Conservation (phyloP, 1,140 invertebrate genomes). For the Apis mellifera region Amel_HAv3.1 CM009932.2:7317001-7317500, state of each 20-base stretch:
- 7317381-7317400: conserved; percentile 33
- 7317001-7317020: too few relatives aligned
- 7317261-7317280: conserved; percentile 63
- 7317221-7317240: conserved; percentile 72
- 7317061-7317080: conserved; percentile 16
- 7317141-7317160: conserved; percentile 70
- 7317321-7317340: conserved; percentile 71
- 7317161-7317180: conserved; percentile 68
- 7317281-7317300: conserved; percentile 76
- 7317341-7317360: conserved; percentile 17
- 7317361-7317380: conserved; percentile 34
- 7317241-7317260: conserved; percentile 59
- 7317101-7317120: conserved; percentile 46
- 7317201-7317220: conserved; percentile 79
- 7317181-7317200: conserved; percentile 77
- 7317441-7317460: neutral
- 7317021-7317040: too few relatives aligned
- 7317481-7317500: conserved; percentile 15
- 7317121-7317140: conserved; percentile 27
- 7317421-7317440: conserved; percentile 45
- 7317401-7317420: conserved; percentile 31
- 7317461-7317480: neutral
- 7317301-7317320: conserved; percentile 67
- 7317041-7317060: conserved; percentile 16
- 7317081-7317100: conserved; percentile 18